Evolutionary conservation across 2,797 vertebrate species (phyloP).

Genomic region (Eleutherodactylus coqui): DNA sequence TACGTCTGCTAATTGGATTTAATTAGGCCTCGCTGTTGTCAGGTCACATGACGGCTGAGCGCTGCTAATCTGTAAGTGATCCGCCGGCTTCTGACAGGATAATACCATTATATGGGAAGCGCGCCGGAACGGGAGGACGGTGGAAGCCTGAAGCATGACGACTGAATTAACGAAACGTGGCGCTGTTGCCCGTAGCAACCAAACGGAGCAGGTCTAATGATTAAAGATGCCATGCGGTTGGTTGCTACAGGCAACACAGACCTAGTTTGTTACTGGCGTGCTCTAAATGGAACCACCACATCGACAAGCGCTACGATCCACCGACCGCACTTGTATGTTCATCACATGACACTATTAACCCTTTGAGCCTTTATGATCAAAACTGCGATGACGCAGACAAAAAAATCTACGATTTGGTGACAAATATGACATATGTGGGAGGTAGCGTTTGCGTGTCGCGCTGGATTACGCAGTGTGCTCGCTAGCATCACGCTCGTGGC

Average conservation of each 20-base stretch:
- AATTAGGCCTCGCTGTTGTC: conserved; percentile 7
- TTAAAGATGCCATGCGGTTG: background rate
- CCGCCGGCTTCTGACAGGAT: conserved; percentile 5
- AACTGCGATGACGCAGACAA: background rate
- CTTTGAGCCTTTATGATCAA: background rate
- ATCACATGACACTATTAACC: background rate
- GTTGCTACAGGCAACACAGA: background rate
- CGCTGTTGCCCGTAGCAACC: background rate
- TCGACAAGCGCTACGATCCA: background rate
- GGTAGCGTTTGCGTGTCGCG: too few relatives aligned
- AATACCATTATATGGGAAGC: background rate
- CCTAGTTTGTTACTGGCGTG: background rate
- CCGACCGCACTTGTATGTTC: background rate
- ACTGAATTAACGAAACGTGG: background rate
- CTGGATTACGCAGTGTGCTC: too few relatives aligned
- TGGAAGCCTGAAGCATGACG: background rate
- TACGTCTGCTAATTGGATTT: conserved; percentile 43
- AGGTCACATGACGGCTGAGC: conserved; percentile 31
- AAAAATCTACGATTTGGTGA: too few relatives aligned
- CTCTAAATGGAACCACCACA: too few relatives aligned
- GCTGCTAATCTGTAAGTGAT: conserved; percentile 38
- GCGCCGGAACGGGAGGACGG: background rate
- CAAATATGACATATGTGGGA: too few relatives aligned
- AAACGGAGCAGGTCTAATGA: too few relatives aligned
- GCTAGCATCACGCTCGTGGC: too few relatives aligned